These are phyloP conservation scores for Bubalus kerabau DNA, from an alignment of 2,113 vertebrate genomes.

Conservation along the genomic window DNA sequence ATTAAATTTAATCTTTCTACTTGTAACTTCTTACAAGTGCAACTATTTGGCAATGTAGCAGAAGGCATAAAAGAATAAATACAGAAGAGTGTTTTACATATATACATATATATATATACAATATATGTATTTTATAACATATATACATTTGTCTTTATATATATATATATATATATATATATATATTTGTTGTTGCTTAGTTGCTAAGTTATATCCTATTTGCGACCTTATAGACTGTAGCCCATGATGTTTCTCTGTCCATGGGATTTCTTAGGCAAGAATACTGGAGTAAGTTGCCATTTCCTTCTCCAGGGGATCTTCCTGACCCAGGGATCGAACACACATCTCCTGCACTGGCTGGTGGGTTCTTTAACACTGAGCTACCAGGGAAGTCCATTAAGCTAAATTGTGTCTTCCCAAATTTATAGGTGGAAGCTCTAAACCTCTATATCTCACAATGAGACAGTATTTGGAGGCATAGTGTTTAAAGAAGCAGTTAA, in stretches of 20 bases:
- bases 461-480: not conserved
- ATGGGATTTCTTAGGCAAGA: not conserved
- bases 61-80: not conserved
- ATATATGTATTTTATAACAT: not conserved
- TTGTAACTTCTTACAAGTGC: not conserved
- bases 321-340: not conserved
- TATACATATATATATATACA: not conserved
- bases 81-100: not conserved
- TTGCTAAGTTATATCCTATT: not conserved
- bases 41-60: not conserved
- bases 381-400: not conserved
- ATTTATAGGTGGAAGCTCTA: not conserved
- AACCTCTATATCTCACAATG: not conserved
- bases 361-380: not conserved
- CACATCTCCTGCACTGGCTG: not conserved
- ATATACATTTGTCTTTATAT: not conserved
- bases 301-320: not conserved
- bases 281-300: not conserved
- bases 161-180: not conserved
- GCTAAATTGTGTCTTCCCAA: not conserved
- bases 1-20: not conserved
- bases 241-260: not conserved
- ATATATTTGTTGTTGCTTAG: not conserved
- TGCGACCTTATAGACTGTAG: not conserved
- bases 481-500: not conserved